phyloP scores from a whole-genome alignment of 2,113 vertebrate species.

The Atlantisia rogersi region DNA sequence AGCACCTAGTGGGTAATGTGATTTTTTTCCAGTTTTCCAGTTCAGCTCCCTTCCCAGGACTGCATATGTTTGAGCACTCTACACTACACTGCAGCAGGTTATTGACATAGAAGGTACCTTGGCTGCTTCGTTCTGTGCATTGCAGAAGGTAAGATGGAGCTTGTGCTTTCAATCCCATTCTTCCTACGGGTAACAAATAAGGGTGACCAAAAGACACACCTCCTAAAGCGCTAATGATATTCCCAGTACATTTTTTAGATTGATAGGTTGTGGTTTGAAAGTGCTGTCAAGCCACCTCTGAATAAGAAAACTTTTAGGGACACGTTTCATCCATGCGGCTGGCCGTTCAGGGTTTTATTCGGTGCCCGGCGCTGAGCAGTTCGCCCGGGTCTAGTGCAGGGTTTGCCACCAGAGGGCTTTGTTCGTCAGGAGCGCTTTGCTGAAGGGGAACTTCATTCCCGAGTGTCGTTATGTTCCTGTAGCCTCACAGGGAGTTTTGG shows the following conservation, averaged over 20 bases:
- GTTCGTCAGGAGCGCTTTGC: background rate
- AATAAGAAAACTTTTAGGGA: background rate
- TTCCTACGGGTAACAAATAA: background rate
- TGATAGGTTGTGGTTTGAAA: background rate
- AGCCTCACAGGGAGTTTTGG: background rate
- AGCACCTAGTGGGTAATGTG: background rate
- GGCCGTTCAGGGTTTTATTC: accelerated
- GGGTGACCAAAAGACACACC: background rate
- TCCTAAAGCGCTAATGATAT: background rate
- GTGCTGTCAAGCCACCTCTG: background rate
- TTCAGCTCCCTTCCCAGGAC: background rate
- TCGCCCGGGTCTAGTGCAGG: no score
- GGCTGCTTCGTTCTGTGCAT: background rate
- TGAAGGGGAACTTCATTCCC: no score
- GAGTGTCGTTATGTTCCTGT: background rate
- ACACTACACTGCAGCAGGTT: background rate
- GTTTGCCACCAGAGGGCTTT: background rate
- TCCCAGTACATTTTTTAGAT: background rate
- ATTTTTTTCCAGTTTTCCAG: background rate
- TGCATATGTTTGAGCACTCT: background rate
- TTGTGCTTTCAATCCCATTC: background rate
- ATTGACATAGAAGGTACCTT: background rate
- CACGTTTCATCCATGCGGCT: background rate
- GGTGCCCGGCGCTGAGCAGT: no score
- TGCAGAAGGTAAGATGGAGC: accelerated